Evolutionary conservation across 2,113 vertebrate genomes (phyloP), one percentile per base, ranked within the genome.

Genomic region (Archilochus colubris): DNA sequence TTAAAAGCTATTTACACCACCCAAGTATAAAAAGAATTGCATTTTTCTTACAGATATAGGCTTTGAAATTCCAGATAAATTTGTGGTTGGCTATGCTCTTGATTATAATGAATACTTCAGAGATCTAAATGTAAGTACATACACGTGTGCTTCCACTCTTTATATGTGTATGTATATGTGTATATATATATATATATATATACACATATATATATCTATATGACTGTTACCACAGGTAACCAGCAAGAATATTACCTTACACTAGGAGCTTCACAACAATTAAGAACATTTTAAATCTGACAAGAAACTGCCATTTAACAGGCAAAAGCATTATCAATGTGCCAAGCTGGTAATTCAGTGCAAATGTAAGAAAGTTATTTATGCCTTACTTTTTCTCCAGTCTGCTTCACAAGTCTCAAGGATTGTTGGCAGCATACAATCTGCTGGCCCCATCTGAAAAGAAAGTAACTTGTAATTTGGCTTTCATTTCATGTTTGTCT

Each of bases 91-190:
- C 57, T 98, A 98, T 43, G 98, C 98, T 20, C 95, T 99, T 96
- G 98, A 98, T 96, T 99, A 98, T 86, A 98, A 98, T 14, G 98
- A 99, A 66, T 98, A 98, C 96, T 98, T 99, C 97, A 97, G 98
- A 87, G 98, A 99, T 95, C 97, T 99, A 89, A 98, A 98, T 28
- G 98, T 98, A 96, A 98, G 98, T 97, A 84, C 9, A 27, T 20
- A 66, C 4, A 21, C 1, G 6, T n/a, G 18, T 62, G 36, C 51
- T 24, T 75, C 6, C 2, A 30, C 53, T 82, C 51, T 40, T 50
- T 11, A 11, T 40, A 40, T 40, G 12, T 40, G 12, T 40, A 40
- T 40, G 12, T 40, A 40, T 40, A 40, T 40, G 10, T 40, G 10
- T 40, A 12, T 40, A 40, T 40, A 40, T 40, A 10, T 40, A 38